Conservation (phyloP, 1,140 invertebrate species). For the Papilio helenus region DNA sequence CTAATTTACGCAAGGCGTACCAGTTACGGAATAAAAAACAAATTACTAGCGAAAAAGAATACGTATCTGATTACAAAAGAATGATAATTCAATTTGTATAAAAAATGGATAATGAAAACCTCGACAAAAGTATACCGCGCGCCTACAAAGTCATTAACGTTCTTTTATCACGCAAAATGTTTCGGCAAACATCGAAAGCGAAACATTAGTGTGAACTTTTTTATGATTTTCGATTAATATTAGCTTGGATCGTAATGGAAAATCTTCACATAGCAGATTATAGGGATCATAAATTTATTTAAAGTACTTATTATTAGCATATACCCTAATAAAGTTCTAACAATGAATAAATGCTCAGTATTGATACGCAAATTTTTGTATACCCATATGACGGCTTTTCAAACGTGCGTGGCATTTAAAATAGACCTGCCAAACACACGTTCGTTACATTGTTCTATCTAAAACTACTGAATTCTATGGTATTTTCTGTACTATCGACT, state of each 20-base stretch:
- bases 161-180: slow-evolving; percentile 35
- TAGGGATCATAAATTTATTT: too few relatives aligned
- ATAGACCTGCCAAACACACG: slow-evolving; percentile 11
- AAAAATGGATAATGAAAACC: slow-evolving; percentile 27
- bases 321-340: background rate
- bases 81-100: slow-evolving; percentile 25
- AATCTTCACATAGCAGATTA: background rate
- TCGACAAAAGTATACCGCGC: slow-evolving; percentile 14
- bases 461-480: too few relatives aligned
- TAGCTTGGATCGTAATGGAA: background rate
- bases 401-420: slow-evolving; percentile 3
- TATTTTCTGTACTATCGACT: too few relatives aligned
- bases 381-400: background rate
- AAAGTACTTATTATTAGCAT: too few relatives aligned
- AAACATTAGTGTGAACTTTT: background rate
- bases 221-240: background rate
- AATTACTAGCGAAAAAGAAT: background rate
- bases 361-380: background rate
- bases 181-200: background rate
- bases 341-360: slow-evolving; percentile 1
- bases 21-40: slow-evolving; percentile 13
- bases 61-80: background rate
- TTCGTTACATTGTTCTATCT: background rate
- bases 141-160: slow-evolving; percentile 34
- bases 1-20: background rate